These are phyloP conservation scores for Morus bassanus DNA, from an alignment of 2,797 vertebrate genomes.

Conservation along the genomic window DNA sequence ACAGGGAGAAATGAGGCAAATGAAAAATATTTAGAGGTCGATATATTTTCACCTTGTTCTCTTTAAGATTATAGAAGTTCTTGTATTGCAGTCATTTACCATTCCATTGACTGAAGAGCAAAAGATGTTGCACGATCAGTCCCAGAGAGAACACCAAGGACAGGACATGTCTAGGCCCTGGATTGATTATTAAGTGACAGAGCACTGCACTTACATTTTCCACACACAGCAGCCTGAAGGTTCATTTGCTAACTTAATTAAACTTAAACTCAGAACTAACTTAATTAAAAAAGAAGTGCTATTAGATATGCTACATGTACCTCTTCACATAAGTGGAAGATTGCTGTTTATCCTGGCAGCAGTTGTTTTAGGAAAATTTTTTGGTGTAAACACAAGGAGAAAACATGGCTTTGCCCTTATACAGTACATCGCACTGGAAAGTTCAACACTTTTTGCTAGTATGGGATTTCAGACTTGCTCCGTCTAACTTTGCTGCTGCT, in stretches of 20 bases:
- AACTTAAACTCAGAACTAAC: neutral
- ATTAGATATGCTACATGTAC: neutral
- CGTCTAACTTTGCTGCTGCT: neutral
- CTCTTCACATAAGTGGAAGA: neutral
- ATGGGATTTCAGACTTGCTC: neutral
- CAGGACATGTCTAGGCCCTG: neutral
- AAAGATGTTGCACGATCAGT: neutral
- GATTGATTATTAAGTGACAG: neutral
- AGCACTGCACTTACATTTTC: neutral
- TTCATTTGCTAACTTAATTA: neutral
- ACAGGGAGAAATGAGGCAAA: neutral
- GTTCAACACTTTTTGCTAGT: neutral
- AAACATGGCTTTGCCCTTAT: neutral
- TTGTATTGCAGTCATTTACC: neutral
- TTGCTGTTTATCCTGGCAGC: neutral
- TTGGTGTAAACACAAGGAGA: neutral
- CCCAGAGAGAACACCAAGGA: neutral
- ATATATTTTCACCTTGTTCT: neutral
- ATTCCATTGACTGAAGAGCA: neutral
- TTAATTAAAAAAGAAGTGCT: neutral
- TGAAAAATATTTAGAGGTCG: neutral
- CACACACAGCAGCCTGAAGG: neutral
- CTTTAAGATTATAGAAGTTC: neutral
- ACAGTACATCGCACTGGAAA: neutral
- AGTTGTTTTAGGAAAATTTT: neutral